These are phyloP conservation scores for Prolemur simus DNA, from an alignment of 2,113 vertebrate genomes.

Conservation along the genomic window DNA sequence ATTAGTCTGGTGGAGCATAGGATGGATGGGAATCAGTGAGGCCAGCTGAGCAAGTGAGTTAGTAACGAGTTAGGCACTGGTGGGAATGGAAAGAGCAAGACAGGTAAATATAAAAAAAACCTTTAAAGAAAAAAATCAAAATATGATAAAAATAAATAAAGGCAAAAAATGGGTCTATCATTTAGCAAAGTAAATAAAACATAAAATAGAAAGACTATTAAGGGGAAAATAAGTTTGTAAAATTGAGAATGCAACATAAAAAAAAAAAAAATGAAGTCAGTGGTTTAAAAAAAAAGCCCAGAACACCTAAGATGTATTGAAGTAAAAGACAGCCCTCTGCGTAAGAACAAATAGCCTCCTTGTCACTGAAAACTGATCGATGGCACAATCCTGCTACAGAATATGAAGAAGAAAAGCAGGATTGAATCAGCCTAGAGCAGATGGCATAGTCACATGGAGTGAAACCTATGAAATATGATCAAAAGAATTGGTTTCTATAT, in stretches of 20 bases:
- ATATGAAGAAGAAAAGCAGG: slow-evolving; percentile 4
- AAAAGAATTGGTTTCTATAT: slow-evolving; percentile 42
- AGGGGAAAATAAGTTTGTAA: background rate
- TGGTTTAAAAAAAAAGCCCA: background rate
- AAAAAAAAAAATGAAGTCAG: slow-evolving; percentile 3
- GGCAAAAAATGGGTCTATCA: background rate
- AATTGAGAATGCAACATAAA: background rate
- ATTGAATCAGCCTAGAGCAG: background rate
- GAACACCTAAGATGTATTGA: background rate
- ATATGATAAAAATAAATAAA: background rate
- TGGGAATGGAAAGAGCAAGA: background rate
- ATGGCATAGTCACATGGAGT: background rate
- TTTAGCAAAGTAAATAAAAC: background rate
- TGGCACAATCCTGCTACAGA: background rate
- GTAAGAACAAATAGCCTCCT: slow-evolving; percentile 2
- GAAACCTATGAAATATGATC: slow-evolving; percentile 43
- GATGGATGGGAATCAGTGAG: background rate
- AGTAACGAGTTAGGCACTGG: background rate
- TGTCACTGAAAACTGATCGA: slow-evolving; percentile 25
- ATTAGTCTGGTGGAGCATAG: background rate
- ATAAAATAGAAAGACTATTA: background rate
- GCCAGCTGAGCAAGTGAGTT: background rate
- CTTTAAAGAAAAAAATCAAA: background rate
- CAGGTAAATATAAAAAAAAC: background rate
- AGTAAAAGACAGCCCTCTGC: background rate